These are phyloP conservation scores for Ornithoptera priamus DNA, from an alignment of 2,888 invertebrate genomes.

Conservation along the genomic window DNA sequence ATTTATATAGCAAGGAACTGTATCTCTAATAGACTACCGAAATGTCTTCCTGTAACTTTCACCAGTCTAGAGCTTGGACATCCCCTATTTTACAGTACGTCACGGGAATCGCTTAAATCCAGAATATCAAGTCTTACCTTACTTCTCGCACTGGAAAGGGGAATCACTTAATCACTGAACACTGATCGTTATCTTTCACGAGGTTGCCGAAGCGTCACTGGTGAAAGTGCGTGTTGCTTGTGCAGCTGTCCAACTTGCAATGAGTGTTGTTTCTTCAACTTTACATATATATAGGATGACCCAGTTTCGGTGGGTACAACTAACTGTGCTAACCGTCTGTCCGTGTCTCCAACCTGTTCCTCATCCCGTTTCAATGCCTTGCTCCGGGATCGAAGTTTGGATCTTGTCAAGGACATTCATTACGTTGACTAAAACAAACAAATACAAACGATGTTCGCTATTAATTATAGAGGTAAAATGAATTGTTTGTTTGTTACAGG, in stretches of 20 bases:
- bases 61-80: conserved; percentile 38
- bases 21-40: neutral
- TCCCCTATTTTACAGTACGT: conserved; percentile 46
- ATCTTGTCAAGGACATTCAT: conserved; percentile 55
- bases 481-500: conserved; percentile 26
- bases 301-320: conserved; percentile 82
- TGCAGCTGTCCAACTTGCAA: conserved; percentile 75
- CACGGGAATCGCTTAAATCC: conserved; percentile 34
- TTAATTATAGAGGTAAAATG: neutral
- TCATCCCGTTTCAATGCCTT: conserved; percentile 56
- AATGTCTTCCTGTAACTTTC: conserved; percentile 13
- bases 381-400: conserved; percentile 37
- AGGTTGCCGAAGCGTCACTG: conserved; percentile 58
- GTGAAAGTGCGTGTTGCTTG: conserved; percentile 75
- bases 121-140: conserved; percentile 60
- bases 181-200: conserved; percentile 58
- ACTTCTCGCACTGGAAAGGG: conserved; percentile 52
- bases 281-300: conserved; percentile 91
- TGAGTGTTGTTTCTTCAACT: conserved; percentile 89
- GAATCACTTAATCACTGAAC: conserved; percentile 70
- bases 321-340: conserved; percentile 72
- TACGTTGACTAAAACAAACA: conserved; percentile 23
- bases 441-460: conserved; percentile 3
- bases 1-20: conserved; percentile 1
- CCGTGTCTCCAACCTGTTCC: conserved; percentile 61